Conservation (phyloP, 1,140 invertebrate species). For the Anagrus nilaparvatae region DNA sequence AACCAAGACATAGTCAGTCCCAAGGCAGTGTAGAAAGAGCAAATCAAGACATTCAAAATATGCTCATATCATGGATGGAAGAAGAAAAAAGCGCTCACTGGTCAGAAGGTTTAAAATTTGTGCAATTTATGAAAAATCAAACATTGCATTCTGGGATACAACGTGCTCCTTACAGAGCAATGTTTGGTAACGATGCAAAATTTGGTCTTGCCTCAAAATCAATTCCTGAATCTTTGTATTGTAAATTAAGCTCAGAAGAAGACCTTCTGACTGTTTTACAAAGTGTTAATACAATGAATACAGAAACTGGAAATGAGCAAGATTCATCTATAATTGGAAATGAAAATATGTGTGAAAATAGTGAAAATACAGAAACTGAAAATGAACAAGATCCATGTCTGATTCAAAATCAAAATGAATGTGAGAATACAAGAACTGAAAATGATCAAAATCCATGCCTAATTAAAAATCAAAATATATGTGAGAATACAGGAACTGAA, state of each 20-base stretch:
- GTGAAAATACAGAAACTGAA: slow-evolving; percentile 7
- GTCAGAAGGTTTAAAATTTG: neutral
- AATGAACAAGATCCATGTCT: slow-evolving; percentile 10
- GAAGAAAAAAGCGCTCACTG: neutral
- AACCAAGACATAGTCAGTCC: slow-evolving; percentile 16
- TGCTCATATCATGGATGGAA: neutral
- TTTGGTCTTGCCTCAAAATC: neutral
- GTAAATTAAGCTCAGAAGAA: too few species aligned
- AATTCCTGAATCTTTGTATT: too few species aligned
- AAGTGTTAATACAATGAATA: too few species aligned
- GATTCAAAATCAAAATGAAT: too few species aligned
- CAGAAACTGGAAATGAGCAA: slow-evolving; percentile 15
- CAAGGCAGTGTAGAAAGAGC: slow-evolving; percentile 21
- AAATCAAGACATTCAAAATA: neutral
- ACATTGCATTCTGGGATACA: slow-evolving; percentile 18
- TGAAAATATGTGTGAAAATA: too few species aligned
- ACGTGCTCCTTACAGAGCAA: neutral
- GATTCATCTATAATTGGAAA: too few species aligned
- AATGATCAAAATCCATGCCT: too few species aligned
- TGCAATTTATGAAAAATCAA: neutral
- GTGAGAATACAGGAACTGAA: neutral
- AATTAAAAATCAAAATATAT: too few species aligned
- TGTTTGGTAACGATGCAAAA: neutral
- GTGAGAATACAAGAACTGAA: too few species aligned
- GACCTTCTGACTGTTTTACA: too few species aligned